Percentiles rank a stretch among this genome's conserved stretches.
These are phyloP conservation scores for Eupeodes corollae DNA, from an alignment of 1,140 invertebrate species.

Conservation along the genomic window DNA sequence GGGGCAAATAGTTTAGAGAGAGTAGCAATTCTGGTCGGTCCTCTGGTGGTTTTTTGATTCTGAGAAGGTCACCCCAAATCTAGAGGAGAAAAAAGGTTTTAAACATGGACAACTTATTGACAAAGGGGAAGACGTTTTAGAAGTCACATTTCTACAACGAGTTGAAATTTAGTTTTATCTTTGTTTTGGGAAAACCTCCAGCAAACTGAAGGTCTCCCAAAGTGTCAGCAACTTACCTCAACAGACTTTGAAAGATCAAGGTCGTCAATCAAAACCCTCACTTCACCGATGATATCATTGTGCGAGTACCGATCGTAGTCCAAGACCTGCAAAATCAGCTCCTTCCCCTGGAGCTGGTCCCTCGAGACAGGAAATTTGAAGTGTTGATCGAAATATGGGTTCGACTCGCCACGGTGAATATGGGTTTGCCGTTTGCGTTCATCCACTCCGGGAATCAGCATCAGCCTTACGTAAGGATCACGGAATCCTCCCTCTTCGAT, in stretches of 20 bases:
- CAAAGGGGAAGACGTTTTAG: too few species aligned
- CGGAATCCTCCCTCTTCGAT: constrained; percentile 74
- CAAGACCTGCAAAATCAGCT: constrained; percentile 56
- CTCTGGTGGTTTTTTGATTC: constrained; percentile 64
- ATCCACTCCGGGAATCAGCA: constrained; percentile 67
- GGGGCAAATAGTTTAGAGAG: constrained; percentile 74
- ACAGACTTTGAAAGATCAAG: constrained; percentile 58
- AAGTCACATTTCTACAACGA: too few species aligned
- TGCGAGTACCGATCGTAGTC: constrained; percentile 55
- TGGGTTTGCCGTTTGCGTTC: constrained; percentile 67
- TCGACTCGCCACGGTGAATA: constrained; percentile 63
- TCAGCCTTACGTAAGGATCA: constrained; percentile 72
- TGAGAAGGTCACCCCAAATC: constrained; percentile 61
- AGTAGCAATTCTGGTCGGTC: constrained; percentile 69
- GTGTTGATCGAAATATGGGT: constrained; percentile 71
- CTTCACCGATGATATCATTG: constrained; percentile 67
- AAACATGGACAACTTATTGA: background rate
- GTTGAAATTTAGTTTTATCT: background rate
- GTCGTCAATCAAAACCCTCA: constrained; percentile 55
- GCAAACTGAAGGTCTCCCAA: background rate
- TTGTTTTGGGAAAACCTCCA: background rate
- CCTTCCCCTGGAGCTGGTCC: constrained; percentile 64
- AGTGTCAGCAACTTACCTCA: constrained; percentile 42
- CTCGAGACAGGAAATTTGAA: constrained; percentile 77
- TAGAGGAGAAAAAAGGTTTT: constrained; percentile 1